A percentile compares a stretch with the other conserved stretches of the same genome.
phyloP scores from a whole-genome alignment of 1,140 invertebrate genomes.

The Drosophila kikkawai region DNA sequence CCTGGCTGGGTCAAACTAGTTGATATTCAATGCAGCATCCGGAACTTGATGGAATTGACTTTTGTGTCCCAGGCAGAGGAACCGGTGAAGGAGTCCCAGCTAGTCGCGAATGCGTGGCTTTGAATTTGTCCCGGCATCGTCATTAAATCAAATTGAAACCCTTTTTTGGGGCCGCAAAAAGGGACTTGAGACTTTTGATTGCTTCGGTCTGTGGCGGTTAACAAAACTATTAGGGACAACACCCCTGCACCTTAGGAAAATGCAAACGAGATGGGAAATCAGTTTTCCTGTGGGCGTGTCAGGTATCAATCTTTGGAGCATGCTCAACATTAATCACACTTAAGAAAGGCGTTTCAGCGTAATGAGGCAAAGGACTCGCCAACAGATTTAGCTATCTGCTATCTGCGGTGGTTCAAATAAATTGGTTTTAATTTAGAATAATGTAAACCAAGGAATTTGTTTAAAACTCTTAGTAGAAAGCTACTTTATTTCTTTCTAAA shows the following conservation, averaged over 20 bases:
- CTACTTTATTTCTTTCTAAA: not conserved
- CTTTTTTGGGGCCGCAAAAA: slow-evolving; percentile 63
- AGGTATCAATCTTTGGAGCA: slow-evolving; percentile 62
- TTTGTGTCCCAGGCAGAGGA: slow-evolving; percentile 52
- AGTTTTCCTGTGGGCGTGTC: slow-evolving; percentile 47
- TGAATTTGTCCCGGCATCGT: slow-evolving; percentile 79
- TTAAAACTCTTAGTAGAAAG: not conserved
- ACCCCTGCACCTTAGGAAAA: not conserved
- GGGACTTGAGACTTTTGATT: slow-evolving; percentile 75
- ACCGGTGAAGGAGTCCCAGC: not conserved
- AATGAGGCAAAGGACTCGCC: slow-evolving; percentile 58
- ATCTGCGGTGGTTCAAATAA: slow-evolving; percentile 10
- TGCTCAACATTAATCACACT: slow-evolving; percentile 76
- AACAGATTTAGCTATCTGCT: slow-evolving; percentile 41
- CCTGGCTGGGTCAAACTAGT: slow-evolving; percentile 58
- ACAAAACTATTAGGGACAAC: slow-evolving; percentile 59
- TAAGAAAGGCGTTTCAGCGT: slow-evolving; percentile 50
- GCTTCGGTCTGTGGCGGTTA: slow-evolving; percentile 48
- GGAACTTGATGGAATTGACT: slow-evolving; percentile 82
- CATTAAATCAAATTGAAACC: slow-evolving; percentile 83
- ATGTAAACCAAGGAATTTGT: not conserved
- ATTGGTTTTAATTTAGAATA: slow-evolving; percentile 10
- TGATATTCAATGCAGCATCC: slow-evolving; percentile 80
- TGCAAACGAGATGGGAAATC: slow-evolving; percentile 45
- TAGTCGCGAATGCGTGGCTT: slow-evolving; percentile 56